Conservation (phyloP, 2,888 invertebrate genomes). For the Drosophila subsilvestris region DNA sequence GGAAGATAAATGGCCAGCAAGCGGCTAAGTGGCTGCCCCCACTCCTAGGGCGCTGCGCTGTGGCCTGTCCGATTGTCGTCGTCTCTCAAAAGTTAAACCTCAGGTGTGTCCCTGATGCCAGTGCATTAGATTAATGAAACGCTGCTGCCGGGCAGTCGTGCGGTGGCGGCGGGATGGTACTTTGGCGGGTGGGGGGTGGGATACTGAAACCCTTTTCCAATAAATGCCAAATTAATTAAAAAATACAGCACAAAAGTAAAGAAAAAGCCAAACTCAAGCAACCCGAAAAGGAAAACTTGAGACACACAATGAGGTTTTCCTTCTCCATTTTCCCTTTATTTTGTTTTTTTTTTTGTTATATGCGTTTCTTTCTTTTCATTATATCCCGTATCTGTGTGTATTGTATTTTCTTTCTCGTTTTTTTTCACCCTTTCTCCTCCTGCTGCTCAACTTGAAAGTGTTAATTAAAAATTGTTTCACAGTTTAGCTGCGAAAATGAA, state of each 20-base stretch:
- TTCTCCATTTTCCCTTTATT: constrained; percentile 26
- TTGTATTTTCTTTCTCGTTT: constrained; percentile 40
- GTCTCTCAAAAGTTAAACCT: constrained; percentile 50
- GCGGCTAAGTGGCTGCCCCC: constrained; percentile 43
- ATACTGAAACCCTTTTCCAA: constrained; percentile 71
- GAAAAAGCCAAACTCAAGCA: constrained; percentile 73
- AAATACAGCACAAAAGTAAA: constrained; percentile 75
- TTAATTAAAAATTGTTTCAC: constrained; percentile 83
- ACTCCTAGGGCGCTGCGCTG: constrained; percentile 20
- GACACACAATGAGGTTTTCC: constrained; percentile 71
- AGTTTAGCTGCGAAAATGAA: constrained; percentile 82
- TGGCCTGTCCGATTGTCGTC: constrained; percentile 42
- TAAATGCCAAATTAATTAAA: constrained; percentile 81
- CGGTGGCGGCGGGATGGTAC: background rate
- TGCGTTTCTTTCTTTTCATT: constrained; percentile 48
- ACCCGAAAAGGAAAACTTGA: constrained; percentile 66
- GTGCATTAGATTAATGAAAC: constrained; percentile 76
- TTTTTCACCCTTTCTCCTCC: constrained; percentile 30
- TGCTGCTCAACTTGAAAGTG: constrained; percentile 77
- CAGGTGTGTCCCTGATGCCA: constrained; percentile 48
- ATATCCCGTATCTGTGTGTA: constrained; percentile 59
- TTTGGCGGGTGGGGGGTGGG: constrained; percentile 13
- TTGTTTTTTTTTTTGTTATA: constrained; percentile 12
- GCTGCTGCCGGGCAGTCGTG: background rate
- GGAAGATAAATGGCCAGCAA: constrained; percentile 53